Evolutionary conservation across 1,140 invertebrate species (phyloP).

Genomic region (Drosophila arawakana): DNA sequence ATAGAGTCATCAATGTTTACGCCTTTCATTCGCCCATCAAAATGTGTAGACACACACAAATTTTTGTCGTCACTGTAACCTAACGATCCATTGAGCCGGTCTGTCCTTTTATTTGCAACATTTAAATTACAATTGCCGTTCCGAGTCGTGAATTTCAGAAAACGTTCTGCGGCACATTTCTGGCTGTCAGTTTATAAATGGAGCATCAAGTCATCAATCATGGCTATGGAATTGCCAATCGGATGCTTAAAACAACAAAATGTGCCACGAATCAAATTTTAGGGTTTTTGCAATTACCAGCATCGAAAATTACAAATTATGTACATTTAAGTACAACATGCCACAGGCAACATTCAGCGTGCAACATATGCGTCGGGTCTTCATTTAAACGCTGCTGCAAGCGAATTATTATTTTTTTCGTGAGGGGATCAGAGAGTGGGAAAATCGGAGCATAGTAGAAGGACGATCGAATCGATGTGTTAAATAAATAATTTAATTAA

Average conservation of each 20-base stretch:
- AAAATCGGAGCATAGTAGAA: background rate
- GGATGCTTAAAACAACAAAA: constrained; percentile 35
- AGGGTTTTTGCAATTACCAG: constrained; percentile 26
- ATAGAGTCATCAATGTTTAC: background rate
- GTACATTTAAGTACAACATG: constrained; percentile 2
- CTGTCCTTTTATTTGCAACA: constrained; percentile 29
- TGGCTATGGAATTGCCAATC: constrained; percentile 30
- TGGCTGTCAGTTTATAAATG: constrained; percentile 68
- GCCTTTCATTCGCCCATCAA: constrained; percentile 7
- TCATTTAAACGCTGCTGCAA: constrained; percentile 13
- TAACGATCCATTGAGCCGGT: constrained; percentile 12
- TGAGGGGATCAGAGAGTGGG: too few relatives aligned
- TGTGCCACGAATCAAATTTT: constrained; percentile 39
- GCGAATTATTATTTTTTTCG: constrained; percentile 3
- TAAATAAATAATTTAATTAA: constrained; percentile 83
- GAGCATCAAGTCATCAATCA: constrained; percentile 56
- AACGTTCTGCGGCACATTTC: constrained; percentile 62
- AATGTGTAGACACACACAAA: constrained; percentile 1
- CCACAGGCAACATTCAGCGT: constrained; percentile 6
- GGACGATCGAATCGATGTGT: constrained; percentile 37
- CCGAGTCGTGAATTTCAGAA: constrained; percentile 52
- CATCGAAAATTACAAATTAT: constrained; percentile 56
- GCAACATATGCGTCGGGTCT: constrained; percentile 18
- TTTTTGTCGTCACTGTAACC: constrained; percentile 18
- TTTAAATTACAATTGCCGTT: constrained; percentile 56